Evolutionary conservation across 2,888 invertebrate species (phyloP).

Genomic region (Drosophila bunnanda): DNA sequence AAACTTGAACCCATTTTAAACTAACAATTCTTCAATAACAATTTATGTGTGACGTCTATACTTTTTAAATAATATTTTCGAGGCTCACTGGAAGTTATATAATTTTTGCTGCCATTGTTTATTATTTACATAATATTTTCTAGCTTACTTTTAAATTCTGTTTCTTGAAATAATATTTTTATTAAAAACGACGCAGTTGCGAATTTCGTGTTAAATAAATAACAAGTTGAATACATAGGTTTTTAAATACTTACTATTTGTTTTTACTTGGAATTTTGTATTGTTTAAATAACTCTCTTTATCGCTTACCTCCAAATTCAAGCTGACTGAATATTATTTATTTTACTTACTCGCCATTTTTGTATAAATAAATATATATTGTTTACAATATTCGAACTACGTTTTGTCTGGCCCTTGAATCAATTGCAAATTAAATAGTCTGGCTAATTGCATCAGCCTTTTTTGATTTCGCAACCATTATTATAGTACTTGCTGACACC

Average conservation of each 20-base stretch:
- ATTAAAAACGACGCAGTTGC: background rate
- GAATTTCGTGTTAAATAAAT: background rate
- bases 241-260: too few species aligned
- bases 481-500: too few species aligned
- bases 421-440: constrained; percentile 5
- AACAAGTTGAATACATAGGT: background rate
- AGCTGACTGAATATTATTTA: too few species aligned
- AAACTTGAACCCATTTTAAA: constrained; percentile 33
- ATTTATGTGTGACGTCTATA: constrained; percentile 29
- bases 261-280: too few species aligned
- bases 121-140: constrained; percentile 8
- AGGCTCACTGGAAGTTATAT: background rate
- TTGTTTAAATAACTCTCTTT: background rate
- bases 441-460: constrained; percentile 37
- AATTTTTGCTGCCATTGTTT: too few species aligned
- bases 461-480: constrained; percentile 3
- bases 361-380: background rate
- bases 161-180: background rate
- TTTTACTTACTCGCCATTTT: background rate
- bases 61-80: constrained; percentile 1
- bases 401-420: constrained; percentile 23
- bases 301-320: too few species aligned
- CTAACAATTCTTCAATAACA: constrained; percentile 22
- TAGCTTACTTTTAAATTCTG: too few species aligned
- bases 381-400: background rate